phyloP scores from a whole-genome alignment of 2,113 vertebrate genomes.

The Peromyscus polionotus region DNA sequence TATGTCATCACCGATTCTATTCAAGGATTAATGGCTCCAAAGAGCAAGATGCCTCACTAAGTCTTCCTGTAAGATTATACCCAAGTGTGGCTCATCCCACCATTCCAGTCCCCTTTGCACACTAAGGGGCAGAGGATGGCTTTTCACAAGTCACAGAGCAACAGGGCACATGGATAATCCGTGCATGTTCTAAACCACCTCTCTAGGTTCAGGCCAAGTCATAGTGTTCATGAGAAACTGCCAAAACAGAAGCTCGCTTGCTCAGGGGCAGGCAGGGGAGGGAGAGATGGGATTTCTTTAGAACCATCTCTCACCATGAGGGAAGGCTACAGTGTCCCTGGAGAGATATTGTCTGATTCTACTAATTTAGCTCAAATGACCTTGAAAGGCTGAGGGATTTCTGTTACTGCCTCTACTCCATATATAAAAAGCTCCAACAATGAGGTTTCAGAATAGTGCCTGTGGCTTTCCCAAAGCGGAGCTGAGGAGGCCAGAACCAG shows the following conservation, averaged over 20 bases:
- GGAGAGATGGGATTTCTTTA: constrained; percentile 82
- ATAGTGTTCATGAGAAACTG: constrained; percentile 78
- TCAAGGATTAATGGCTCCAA: constrained; percentile 86
- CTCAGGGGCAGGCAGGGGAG: constrained; percentile 33
- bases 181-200: constrained; percentile 80
- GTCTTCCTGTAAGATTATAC: constrained; percentile 86
- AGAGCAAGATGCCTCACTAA: constrained; percentile 82
- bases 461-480: constrained; percentile 48
- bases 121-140: constrained; percentile 57
- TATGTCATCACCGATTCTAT: constrained; percentile 84
- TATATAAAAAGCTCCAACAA: constrained; percentile 86
- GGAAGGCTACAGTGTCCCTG: constrained; percentile 86
- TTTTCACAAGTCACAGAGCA: constrained; percentile 82
- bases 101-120: constrained; percentile 78
- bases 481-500: constrained; percentile 70
- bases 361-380: constrained; percentile 86
- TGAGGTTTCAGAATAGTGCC: constrained; percentile 81
- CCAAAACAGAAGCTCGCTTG: constrained; percentile 85
- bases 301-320: constrained; percentile 77
- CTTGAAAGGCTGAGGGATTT: constrained; percentile 87
- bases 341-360: constrained; percentile 86
- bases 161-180: constrained; percentile 79
- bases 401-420: constrained; percentile 81
- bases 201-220: constrained; percentile 84
- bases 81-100: constrained; percentile 76